Conservation (phyloP, 2,888 invertebrate species). For the Hylaea fasciaria region DNA sequence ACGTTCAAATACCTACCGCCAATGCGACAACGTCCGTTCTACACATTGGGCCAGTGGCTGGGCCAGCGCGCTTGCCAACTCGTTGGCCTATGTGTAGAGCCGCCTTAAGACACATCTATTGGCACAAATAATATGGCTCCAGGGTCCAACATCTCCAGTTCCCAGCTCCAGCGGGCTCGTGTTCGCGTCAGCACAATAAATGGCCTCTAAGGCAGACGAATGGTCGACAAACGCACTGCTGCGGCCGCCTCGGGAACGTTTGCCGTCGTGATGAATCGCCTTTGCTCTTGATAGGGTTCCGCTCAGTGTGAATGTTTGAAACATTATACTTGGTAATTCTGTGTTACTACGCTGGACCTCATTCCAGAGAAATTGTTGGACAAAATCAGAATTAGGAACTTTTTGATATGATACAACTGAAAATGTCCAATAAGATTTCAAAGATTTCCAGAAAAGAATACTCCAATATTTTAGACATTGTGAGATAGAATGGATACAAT, state of each 20-base stretch:
- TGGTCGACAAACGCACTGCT: conserved; percentile 39
- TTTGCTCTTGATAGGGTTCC: conserved; percentile 4
- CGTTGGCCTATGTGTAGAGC: no score
- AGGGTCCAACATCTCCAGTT: conserved; percentile 13
- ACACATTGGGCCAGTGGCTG: no score
- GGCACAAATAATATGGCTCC: conserved; percentile 17
- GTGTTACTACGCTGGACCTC: neutral
- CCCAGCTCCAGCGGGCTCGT: conserved; percentile 16
- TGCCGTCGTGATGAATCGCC: conserved; percentile 21
- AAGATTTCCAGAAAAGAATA: no score
- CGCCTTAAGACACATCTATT: neutral
- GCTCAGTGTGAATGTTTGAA: neutral
- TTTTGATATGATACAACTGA: no score
- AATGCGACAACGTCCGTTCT: no score
- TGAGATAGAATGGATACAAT: no score
- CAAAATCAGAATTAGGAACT: no score
- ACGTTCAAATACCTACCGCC: no score
- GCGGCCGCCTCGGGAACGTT: conserved; percentile 18
- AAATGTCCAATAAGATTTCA: no score
- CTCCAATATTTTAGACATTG: no score
- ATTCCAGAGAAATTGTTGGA: no score
- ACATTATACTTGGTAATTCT: neutral
- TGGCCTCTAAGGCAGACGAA: conserved; percentile 34
- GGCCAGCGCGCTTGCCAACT: no score
- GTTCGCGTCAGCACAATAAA: conserved; percentile 30